Evolutionary conservation across 2,797 vertebrate genomes (phyloP), one percentile per base, ranked within the genome.

Genomic region (Emys orbicularis): DNA sequence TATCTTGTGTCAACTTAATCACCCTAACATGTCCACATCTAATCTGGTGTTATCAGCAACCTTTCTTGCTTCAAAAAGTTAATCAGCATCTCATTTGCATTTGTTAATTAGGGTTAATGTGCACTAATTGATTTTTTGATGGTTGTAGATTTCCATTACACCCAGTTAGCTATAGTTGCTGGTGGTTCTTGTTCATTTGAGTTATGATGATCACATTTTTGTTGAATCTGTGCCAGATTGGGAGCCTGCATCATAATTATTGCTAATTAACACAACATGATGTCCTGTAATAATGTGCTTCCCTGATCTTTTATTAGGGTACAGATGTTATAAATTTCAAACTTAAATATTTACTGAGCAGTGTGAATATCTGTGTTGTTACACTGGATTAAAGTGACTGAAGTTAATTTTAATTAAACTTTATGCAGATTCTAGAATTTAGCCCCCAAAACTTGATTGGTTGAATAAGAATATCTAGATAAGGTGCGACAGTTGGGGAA

Each of bases 121-220:
- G 98, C 98, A 98, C 98, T 99, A 99, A 99, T 99, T 99, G 98
- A 99, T 98, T 99, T 98, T 96, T 98, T 97, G 98, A 98, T 99
- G 99, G 99, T 99, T 98, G 97, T 98, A 98, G 95, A 97, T 97
- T 98, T 98, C 97, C 97, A 98, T 99, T 98, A 98, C 98, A 97
- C 90, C 92, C 93, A 96, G 97, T 98, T 98, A 98, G 98, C 96
- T 97, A 68, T 86, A 97, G 97, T 98, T 98, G 96, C 91, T 98
- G 97, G 94, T 97, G 97, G 97, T 98, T 93, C 97, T 98, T 95
- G 41, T 98, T 98, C 94, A 5, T 97, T 93, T 98, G 98, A 99
- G 98, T 99, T 98, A 98, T 98, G 98, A 96, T 97, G 98, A 97
- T 98, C 97, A 61, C 82, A 18, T 97, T 99, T 98, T 98, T 98